phyloP scores from a whole-genome alignment of 2,888 invertebrate species.

The Carcina quercana region DNA sequence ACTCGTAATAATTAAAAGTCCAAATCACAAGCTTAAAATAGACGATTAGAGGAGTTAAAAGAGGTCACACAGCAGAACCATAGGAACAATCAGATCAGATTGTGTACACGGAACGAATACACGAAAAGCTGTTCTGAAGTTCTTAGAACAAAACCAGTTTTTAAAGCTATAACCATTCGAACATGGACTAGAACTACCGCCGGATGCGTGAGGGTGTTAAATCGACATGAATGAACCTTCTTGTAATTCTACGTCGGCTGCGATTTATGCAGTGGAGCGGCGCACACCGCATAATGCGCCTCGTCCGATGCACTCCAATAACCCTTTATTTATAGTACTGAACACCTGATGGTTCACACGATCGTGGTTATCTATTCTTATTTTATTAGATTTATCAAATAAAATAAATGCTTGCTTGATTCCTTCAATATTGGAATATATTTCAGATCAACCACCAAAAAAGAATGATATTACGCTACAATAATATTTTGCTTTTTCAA shows the following conservation, averaged over 20 bases:
- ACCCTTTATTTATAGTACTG: conserved; percentile 37
- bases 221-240: conserved; percentile 54
- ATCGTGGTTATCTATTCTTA: conserved; percentile 11
- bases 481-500: too few relatives aligned
- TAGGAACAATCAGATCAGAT: conserved; percentile 7
- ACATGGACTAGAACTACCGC: conserved; percentile 28
- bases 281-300: conserved; percentile 28
- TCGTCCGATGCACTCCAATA: conserved; percentile 20
- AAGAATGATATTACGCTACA: neutral
- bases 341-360: conserved; percentile 31
- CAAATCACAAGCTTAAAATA: neutral
- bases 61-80: neutral
- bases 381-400: neutral
- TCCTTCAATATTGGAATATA: neutral
- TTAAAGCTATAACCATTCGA: conserved; percentile 36
- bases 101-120: neutral
- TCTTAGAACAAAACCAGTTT: conserved; percentile 16
- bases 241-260: conserved; percentile 41
- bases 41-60: neutral
- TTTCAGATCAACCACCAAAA: neutral
- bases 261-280: conserved; percentile 27
- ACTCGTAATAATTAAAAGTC: neutral
- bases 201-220: conserved; percentile 36
- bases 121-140: neutral
- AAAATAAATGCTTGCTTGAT: neutral